Evolutionary conservation across 2,113 vertebrate genomes (phyloP), one percentile per base, ranked within the genome.

Genomic region (Salvelinus fontinalis): DNA sequence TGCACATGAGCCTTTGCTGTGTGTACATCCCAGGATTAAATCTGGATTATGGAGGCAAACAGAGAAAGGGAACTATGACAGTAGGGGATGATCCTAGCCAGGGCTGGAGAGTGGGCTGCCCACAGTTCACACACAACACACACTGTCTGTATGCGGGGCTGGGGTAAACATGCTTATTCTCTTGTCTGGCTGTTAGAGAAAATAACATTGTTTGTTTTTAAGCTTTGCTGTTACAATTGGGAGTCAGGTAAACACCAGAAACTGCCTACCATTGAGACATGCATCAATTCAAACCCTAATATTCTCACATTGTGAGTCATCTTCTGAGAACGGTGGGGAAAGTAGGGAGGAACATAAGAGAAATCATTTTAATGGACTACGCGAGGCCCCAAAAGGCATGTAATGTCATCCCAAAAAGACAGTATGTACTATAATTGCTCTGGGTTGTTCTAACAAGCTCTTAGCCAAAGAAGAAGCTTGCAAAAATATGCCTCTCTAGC

Each of bases 21-120:
- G 73, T 81, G 79, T 65, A 62, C 31, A 80, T 81, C n/a, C 11
- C 70, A 51, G 75, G 79, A 85, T 89, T 87, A 82, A 75, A 78
- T 80, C 18, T 71, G 80, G 82, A 85, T 84, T 83, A 88, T 66
- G 26, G 73, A 67, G 5, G 68, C 81, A 86, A 89, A 86, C 70
- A 78, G 73, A 85, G 70, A 73, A 64, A 78, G 22, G 69, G 59
- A 79, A 67, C 39, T 78, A 18, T 73, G 71, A 81, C 48, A 66
- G 75, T 67, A 60, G 65, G 31, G 62, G 34, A 76, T 82, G 76
- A 83, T 84, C 74, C 49, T 44, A 74, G 69, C 48, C 29, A 79
- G 68, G 81, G 34, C 54, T 5, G 67, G 81, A 79, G 77, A 78
- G 39, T 27, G 64, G 34, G 26, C 54, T 78, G 65, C 77, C 71